phyloP scores from a whole-genome alignment of 2,113 vertebrate genomes.

The Chelonoidis abingdonii region DNA sequence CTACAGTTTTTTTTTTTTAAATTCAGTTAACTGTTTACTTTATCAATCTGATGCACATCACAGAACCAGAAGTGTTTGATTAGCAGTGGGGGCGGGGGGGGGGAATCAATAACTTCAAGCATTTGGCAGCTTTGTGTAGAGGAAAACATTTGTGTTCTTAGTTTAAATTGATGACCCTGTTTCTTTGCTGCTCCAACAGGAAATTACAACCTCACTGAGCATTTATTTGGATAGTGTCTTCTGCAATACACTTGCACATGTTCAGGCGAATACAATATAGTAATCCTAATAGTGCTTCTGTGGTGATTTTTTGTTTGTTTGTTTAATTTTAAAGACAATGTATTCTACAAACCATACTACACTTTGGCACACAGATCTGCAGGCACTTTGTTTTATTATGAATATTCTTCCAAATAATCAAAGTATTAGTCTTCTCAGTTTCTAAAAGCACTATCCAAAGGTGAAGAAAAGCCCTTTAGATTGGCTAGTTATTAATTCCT shows the following conservation, averaged over 20 bases:
- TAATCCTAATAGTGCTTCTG: conserved; percentile 20
- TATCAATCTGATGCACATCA: conserved; percentile 41
- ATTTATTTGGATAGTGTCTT: conserved; percentile 64
- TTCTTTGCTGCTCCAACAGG: conserved; percentile 69
- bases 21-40: conserved; percentile 33
- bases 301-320: accelerated
- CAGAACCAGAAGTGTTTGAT: conserved; percentile 43
- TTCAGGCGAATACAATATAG: conserved; percentile 7
- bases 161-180: conserved; percentile 69
- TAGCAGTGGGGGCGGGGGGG: conserved; percentile 13
- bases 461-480: not conserved
- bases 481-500: too few relatives aligned
- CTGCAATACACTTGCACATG: conserved; percentile 41
- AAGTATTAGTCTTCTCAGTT: not conserved
- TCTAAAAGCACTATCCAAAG: not conserved
- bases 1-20: not conserved
- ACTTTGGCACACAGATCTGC: not conserved
- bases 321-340: not conserved
- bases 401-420: not conserved
- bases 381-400: not conserved
- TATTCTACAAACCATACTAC: not conserved
- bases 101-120: conserved; percentile 58
- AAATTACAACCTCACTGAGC: conserved; percentile 71
- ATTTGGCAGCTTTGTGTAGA: conserved; percentile 61
- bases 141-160: conserved; percentile 74